Evolutionary conservation across 2,797 vertebrate species (phyloP).

Genomic region (Labroides dimidiatus): DNA sequence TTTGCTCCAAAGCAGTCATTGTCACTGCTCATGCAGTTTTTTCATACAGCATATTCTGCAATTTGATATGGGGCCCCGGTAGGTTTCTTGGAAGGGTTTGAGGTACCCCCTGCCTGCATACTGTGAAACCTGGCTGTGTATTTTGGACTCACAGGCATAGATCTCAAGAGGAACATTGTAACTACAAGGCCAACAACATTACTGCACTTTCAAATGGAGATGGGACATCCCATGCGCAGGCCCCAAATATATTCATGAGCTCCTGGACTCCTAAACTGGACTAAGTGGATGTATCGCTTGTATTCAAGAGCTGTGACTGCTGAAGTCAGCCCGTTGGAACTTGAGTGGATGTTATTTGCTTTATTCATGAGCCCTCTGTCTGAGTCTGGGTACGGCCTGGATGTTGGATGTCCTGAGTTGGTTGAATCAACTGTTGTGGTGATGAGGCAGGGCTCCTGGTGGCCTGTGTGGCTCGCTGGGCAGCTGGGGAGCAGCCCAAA

Average conservation of each 20-base stretch:
- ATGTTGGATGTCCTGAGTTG: conserved; percentile 58
- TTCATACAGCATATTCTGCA: background rate
- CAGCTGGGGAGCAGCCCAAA: conserved; percentile 82
- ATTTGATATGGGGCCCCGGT: conserved; percentile 35
- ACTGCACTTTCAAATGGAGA: conserved; percentile 6
- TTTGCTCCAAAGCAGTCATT: conserved; percentile 1
- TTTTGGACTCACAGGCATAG: conserved; percentile 1
- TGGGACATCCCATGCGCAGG: background rate
- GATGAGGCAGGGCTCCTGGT: conserved; percentile 82
- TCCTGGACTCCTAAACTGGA: conserved; percentile 17
- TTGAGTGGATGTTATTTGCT: conserved; percentile 39
- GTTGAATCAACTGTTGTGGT: conserved; percentile 69
- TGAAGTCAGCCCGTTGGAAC: conserved; percentile 53
- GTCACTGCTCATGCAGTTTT: conserved; percentile 11
- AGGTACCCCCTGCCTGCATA: conserved; percentile 8
- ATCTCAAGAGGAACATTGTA: background rate
- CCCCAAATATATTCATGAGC: conserved; percentile 42
- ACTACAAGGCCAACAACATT: background rate
- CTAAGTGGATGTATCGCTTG: conserved; percentile 28
- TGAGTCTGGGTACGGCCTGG: conserved; percentile 51
- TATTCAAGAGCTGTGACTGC: conserved; percentile 45
- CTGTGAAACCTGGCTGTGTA: background rate
- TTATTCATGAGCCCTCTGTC: conserved; percentile 54
- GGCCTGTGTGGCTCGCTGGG: conserved; percentile 82
- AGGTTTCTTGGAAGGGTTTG: conserved; percentile 22